Base-by-base conservation (phyloP, 1,140 invertebrate species). In the Helicoverpa armigera region DNA sequence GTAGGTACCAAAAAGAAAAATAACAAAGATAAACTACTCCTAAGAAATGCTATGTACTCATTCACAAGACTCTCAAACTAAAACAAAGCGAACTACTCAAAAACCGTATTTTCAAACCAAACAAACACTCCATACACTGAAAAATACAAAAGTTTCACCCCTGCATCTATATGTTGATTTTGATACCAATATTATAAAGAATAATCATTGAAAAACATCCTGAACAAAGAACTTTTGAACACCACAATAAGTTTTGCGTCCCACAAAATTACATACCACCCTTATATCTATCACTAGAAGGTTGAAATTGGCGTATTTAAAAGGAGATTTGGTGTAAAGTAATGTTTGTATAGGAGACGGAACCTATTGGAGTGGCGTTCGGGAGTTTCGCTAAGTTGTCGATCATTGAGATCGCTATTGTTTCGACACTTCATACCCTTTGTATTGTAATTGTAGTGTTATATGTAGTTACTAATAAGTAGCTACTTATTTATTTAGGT, bases 391-490 rank as follows among this genome's bases (percentile, higher is more conserved):
- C 80, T 56, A 85, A 82, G 75, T 83, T 74, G 80, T 89, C 73
- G 83, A 87, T 86, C 67, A 83, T 90, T 83, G 84, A 85, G 79
- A 84, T 86, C 82, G 84, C 80, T 83, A 90, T 90, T 91, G 89
- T 91, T 89, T 90, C 83, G 23, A 85, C 85, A 89, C 86, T 89
- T 87, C 75, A 69, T 83, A 86, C 88, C 88, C 87, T 89, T 86
- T 88, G 82, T 87, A 83, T 85, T 85, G 81, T 83, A 88, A 85
- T 84, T 65, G 83, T 60, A 72, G 53, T 77, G 58, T 79, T 83
- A 83, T 72, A 82, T 82, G 81, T 54, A n/a, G n/a, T n/a, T n/a
- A 79, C 74, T 80, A 76, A 78, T 70, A 78, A 81, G 79, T 82
- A 60, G 29, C 14, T 18, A 14, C 13, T 2, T 65, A 65, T 29